These are phyloP conservation scores for Glaucidium brasilianum DNA, from an alignment of 2,113 vertebrate species.

Conservation along the genomic window DNA sequence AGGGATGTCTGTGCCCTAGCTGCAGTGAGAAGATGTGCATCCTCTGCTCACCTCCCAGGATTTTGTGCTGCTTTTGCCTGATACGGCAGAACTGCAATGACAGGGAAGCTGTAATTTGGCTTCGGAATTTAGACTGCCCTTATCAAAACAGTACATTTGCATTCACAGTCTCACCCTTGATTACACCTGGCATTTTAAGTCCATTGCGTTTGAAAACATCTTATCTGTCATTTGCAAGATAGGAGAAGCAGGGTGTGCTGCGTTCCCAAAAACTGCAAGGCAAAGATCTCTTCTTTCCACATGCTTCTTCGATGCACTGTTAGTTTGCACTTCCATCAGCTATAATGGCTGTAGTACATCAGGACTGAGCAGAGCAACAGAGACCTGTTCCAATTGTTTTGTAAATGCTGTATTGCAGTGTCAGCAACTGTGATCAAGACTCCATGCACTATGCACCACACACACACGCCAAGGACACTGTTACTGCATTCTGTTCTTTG, in stretches of 20 bases:
- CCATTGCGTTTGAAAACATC: background rate
- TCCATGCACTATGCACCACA: accelerated
- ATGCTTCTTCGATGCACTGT: background rate
- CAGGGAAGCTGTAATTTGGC: background rate
- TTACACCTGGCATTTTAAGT: background rate
- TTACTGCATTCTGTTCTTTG: accelerated
- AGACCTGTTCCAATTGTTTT: background rate
- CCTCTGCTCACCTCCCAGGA: background rate
- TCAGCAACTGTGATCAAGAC: accelerated
- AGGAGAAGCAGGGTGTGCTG: background rate
- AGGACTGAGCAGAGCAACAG: background rate
- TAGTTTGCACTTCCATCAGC: background rate
- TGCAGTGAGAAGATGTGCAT: background rate
- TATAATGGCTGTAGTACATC: background rate
- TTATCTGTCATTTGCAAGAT: background rate
- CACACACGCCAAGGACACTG: background rate
- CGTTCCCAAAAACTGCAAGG: background rate
- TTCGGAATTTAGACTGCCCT: background rate
- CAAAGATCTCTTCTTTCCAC: background rate
- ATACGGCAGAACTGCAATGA: background rate
- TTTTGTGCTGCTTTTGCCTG: background rate
- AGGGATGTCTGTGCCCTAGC: background rate
- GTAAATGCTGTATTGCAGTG: background rate
- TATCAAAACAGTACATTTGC: background rate
- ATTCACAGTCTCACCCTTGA: background rate